Evolutionary conservation across 64 coral and sea anemone species (phyloP), one percentile per base, ranked within the genome.

Genomic region (Platygyra sinensis): DNA sequence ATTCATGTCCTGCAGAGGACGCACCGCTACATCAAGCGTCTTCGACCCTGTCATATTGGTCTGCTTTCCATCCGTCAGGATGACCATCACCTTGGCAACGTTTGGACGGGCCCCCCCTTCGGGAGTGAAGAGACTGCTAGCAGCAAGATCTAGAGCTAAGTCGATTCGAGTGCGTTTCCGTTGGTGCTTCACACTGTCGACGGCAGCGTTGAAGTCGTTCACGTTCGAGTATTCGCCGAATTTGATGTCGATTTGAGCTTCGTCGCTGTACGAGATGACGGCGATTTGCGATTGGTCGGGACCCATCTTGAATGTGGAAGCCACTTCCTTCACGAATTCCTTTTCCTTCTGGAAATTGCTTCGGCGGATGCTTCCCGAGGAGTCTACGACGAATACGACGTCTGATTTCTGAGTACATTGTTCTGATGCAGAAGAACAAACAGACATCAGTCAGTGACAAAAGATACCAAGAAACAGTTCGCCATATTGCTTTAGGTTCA

Each of bases 61-160:
- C 46, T 87, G 74, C 42, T 31, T 64, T 1, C 82, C 83, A 57
- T 92, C 80, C 67, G 74, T 80, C 13, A 92, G 33, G 28, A 92
- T 76, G 17, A 92, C 60, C 60, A 92, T 75, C 25, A 92, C 72
- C 67, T 81, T 92, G 29, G 90, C 73, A 42, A 92, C 72, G 32
- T 76, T 60, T 10, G 79, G 54, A 25, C 81, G 72, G 3, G 73
- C 74, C 10, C 82, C 62, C 30, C 86, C 86, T 6, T n/a, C 31
- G 16, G 31, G 50, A 8, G 77, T 62, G 54, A 92, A 92, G 11
- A 92, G 42, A 16, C 52, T 29, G 18, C 10, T 73, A 65, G 71
- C 61, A 0, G 90, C 83, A 31, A 74, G 79, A 8, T 79, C 29
- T 60, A 92, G 75, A 4, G 82, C 90, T 39, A 51, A 30, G 60